A percentile compares a stretch with the other conserved stretches of the same genome.
phyloP scores from a whole-genome alignment of 2,888 invertebrate genomes.

The Nomada ruficornis region DNA sequence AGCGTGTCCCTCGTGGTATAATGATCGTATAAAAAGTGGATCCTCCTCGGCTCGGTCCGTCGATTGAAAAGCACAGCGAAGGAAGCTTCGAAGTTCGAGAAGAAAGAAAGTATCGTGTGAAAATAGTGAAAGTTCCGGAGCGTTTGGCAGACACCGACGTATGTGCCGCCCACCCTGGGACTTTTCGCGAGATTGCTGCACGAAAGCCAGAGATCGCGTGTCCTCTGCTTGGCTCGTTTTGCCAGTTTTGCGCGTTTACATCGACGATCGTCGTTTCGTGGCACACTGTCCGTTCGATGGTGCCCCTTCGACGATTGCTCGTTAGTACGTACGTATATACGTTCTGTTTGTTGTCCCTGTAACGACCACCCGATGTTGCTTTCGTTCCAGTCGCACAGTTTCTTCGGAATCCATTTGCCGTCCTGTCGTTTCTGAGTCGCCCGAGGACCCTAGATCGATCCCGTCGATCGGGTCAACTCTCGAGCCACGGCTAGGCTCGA shows the following conservation, averaged over 20 bases:
- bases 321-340: conserved; percentile 1
- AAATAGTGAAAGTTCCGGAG: conserved; percentile 35
- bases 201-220: background rate
- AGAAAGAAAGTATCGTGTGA: conserved; percentile 48
- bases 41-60: conserved; percentile 63
- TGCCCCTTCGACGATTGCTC: conserved; percentile 28
- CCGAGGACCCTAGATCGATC: background rate
- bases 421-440: background rate
- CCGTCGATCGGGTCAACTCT: background rate
- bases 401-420: conserved; percentile 12
- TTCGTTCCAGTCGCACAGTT: conserved; percentile 28
- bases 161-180: conserved; percentile 23
- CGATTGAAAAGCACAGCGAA: conserved; percentile 58
- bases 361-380: conserved; percentile 56
- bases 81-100: conserved; percentile 56
- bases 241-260: background rate
- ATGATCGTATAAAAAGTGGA: conserved; percentile 76
- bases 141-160: conserved; percentile 12
- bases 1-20: conserved; percentile 39
- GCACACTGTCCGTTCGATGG: conserved; percentile 1
- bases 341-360: conserved; percentile 45
- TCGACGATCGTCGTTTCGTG: conserved; percentile 28
- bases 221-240: background rate
- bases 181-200: conserved; percentile 1
- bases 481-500: background rate